Base-by-base conservation (phyloP, 2,888 invertebrate species). In the Nomada fabriciana region DNA sequence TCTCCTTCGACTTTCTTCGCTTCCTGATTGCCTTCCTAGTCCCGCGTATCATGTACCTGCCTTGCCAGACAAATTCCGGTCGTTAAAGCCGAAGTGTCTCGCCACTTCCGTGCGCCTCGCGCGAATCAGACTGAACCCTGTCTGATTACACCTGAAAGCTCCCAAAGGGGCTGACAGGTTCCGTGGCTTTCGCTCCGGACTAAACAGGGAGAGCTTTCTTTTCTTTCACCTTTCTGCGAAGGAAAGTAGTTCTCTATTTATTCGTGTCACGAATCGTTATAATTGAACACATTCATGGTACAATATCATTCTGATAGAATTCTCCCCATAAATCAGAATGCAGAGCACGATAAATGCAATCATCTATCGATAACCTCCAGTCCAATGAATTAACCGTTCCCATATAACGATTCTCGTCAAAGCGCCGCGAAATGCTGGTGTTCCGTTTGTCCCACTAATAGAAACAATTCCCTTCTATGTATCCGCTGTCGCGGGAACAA, bases 401-500 rank as follows among this genome's bases (percentile, higher is more conserved):
- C 5, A 36, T 36, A 7, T 36, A 36, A 36, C 36, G 36, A 36
- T 36, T 36, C 29, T 7, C 36, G 36, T 36, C 36, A 5, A 36
- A 36, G 36, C 7, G 36, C 36, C 47, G 13, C 15, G 47, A 47
- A 13, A 47, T 47, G 2, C 15, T 2, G 36, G 5, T 36, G 36
- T 7, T 15, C 15, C 47, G 15, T 47, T 47, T 47, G 47, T 15
- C 15, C 15, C 47, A 47, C 47, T 47, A 15, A 13, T 15, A 15
- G 47, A 47, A 47, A 47, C 11, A 47, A 47, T 15, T 47, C n/a
- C n/a, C n/a, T 3, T 25, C 50, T 20, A 13, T 18, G 5, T 5
- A 1, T 7, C 50, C 1, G 13, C 65, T 65, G 65, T 87, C 89
- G 82, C 84, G 87, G 81, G 86, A 88, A 90, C 90, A 89, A 91